Base-by-base conservation (phyloP, 2,797 vertebrate genomes). In the Apogon talboti region DNA sequence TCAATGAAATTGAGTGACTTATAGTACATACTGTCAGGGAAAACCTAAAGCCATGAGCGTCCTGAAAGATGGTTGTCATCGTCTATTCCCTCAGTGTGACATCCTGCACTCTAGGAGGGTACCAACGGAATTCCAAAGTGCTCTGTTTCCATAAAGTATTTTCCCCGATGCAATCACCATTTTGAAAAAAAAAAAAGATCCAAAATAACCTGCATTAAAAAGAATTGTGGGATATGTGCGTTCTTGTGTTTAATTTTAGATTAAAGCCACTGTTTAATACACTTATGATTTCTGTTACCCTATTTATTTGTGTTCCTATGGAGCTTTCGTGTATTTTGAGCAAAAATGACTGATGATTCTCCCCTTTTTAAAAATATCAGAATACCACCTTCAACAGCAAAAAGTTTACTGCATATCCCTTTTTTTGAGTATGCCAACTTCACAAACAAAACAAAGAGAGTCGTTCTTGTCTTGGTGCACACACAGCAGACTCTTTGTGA, bases 41-140 rank as follows among this genome's bases (percentile, higher is more conserved):
- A 30, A 24, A 61, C 40, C 24, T 52, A n/a, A 67, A 72, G 53
- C 53, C 30, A 33, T 7, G 16, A 54, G n/a, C 44, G 16, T 33
- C 56, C 48, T 58, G 37, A 66, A 54, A 54, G 45, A 66, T 52
- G 40, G 18, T 11, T 69, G 19, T 13, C 66, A 58, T 75, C 8
- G 30, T 33, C 30, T 33, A 33, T 33, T 66, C 62, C 16, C 12
- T 70, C 51, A 50, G 46, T 51, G 15, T 58, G 54, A 64, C 53
- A 45, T 3, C 2, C 44, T 37, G 59, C 28, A 41, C 16, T n/a
- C 37, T 9, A 15, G 54, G 16, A 66, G 11, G 40, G 19, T 18
- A 6, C n/a, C 9, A 45, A 33, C 11, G 3, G 30, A 11, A 52
- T 54, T 14, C 10, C 15, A 4, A 15, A 47, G 50, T 40, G 43